phyloP scores from a whole-genome alignment of 1,140 invertebrate species.

The Neocloeon triangulifer region DNA sequence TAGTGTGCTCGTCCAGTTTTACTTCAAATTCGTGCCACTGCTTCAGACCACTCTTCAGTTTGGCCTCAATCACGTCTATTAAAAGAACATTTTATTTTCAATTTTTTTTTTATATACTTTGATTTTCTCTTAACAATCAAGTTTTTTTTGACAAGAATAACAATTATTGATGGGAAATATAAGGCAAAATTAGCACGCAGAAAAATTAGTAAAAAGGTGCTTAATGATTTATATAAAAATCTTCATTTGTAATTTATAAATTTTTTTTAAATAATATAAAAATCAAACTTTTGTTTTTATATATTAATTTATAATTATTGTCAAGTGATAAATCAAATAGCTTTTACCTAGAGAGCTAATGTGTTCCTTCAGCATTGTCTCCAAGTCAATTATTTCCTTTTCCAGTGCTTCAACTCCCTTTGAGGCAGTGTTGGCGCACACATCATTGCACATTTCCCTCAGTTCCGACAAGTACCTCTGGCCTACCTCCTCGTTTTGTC shows the following conservation, averaged over 20 bases:
- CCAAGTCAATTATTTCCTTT: constrained; percentile 46
- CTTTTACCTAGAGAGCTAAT: constrained; percentile 32
- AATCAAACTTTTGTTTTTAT: too few relatives aligned
- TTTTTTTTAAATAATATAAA: too few relatives aligned
- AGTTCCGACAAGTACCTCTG: constrained; percentile 44
- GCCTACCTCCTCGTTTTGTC: constrained; percentile 43
- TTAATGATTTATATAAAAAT: too few relatives aligned
- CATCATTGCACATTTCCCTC: constrained; percentile 34
- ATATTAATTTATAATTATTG: too few relatives aligned
- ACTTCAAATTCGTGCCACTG: constrained; percentile 78
- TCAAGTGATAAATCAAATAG: not conserved
- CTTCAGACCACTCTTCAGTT: constrained; percentile 42
- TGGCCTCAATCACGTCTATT: constrained; percentile 16
- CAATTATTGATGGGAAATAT: too few relatives aligned
- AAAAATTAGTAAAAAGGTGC: too few relatives aligned
- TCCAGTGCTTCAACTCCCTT: constrained; percentile 47
- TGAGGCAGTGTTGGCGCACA: constrained; percentile 61
- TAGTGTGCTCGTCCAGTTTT: constrained; percentile 48
- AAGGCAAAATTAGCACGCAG: too few relatives aligned
- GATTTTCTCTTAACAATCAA: too few relatives aligned
- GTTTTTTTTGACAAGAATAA: too few relatives aligned
- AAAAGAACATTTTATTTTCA: too few relatives aligned
- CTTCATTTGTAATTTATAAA: too few relatives aligned
- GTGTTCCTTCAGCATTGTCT: constrained; percentile 35
- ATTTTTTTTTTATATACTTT: too few relatives aligned